phyloP scores from a whole-genome alignment of 2,113 vertebrate species.

The Copsychus sechellarum region DNA sequence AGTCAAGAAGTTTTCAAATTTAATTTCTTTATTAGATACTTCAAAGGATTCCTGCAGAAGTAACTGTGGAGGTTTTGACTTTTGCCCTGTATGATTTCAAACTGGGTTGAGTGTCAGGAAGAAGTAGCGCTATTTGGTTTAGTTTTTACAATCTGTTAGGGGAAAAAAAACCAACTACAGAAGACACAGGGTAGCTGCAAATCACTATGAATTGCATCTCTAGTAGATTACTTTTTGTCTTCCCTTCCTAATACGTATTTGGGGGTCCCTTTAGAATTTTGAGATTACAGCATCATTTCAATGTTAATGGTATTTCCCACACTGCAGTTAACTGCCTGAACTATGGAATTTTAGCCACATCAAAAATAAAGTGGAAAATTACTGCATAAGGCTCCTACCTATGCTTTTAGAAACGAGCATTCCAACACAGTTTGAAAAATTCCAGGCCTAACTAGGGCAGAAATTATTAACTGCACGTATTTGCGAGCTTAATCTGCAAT shows the following conservation, averaged over 20 bases:
- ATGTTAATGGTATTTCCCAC: not conserved
- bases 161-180: not conserved
- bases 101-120: not conserved
- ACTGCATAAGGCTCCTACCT: not conserved
- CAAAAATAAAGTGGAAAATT: not conserved
- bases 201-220: not conserved
- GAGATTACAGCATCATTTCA: not conserved
- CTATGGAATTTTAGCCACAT: not conserved
- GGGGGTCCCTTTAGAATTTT: not conserved
- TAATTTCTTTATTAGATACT: not conserved
- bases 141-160: not conserved
- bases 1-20: not conserved
- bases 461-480: not conserved
- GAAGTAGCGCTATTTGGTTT: not conserved
- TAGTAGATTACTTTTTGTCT: not conserved
- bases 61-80: not conserved
- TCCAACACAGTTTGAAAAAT: not conserved
- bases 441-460: slow-evolving; percentile 7
- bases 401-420: not conserved
- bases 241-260: not conserved
- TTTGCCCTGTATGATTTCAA: not conserved
- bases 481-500: not conserved
- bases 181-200: not conserved
- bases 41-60: not conserved
- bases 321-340: not conserved